Evolutionary conservation across 2,888 invertebrate genomes (phyloP).

Genomic region (Lissonota sp.): DNA sequence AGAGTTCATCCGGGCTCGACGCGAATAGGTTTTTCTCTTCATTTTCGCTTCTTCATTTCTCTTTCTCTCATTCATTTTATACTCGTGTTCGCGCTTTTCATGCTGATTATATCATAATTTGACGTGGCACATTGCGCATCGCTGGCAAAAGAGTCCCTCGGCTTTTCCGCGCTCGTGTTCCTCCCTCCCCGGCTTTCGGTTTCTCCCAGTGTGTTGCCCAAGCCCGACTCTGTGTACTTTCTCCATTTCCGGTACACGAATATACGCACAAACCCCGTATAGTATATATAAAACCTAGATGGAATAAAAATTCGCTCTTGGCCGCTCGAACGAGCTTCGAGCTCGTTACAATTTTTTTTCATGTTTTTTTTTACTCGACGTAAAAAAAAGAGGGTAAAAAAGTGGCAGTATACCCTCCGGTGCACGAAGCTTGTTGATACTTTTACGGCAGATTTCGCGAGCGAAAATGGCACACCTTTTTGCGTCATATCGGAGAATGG

Average conservation of each 20-base stretch:
- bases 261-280: background rate
- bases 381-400: slow-evolving; percentile 39
- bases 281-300: background rate
- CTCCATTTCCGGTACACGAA: background rate
- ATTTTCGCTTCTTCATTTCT: background rate
- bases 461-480: slow-evolving; percentile 35
- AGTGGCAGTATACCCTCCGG: slow-evolving; percentile 24
- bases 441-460: slow-evolving; percentile 48
- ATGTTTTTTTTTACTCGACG: slow-evolving; percentile 7
- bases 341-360: slow-evolving; percentile 52
- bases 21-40: slow-evolving; percentile 1
- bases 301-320: slow-evolving; percentile 41
- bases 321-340: slow-evolving; percentile 55
- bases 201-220: background rate
- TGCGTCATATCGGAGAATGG: slow-evolving; percentile 43
- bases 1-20: background rate
- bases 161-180: slow-evolving; percentile 23
- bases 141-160: slow-evolving; percentile 16
- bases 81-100: slow-evolving; percentile 36
- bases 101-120: slow-evolving; percentile 58
- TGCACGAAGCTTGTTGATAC: slow-evolving; percentile 57
- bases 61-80: slow-evolving; percentile 17
- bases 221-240: no score
- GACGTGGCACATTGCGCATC: slow-evolving; percentile 41
- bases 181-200: background rate